phyloP scores from a whole-genome alignment of 35 echinoderm and acorn worm species.

The Anneissia japonica region DNA sequence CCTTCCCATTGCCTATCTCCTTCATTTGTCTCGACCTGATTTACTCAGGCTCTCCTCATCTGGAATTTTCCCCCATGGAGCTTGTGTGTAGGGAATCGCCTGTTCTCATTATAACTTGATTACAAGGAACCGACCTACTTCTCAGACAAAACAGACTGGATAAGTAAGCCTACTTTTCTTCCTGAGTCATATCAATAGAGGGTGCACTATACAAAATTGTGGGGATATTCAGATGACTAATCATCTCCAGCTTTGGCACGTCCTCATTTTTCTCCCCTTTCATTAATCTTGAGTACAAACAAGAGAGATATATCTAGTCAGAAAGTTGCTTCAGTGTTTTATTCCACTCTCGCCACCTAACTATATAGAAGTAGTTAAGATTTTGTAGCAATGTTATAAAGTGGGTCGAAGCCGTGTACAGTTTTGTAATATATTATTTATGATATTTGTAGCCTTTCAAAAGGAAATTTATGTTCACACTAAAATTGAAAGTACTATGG shows the following conservation, averaged over 20 bases:
- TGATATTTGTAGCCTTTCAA: background rate
- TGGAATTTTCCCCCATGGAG: background rate
- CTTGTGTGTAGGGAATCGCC: background rate
- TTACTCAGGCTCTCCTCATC: background rate
- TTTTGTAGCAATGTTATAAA: background rate
- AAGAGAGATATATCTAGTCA: too few relatives aligned
- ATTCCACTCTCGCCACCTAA: background rate
- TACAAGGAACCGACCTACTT: slow-evolving; percentile 1
- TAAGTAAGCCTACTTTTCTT: background rate
- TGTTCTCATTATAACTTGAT: slow-evolving; percentile 2
- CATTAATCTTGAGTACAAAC: background rate
- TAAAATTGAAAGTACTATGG: background rate
- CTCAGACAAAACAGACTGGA: background rate
- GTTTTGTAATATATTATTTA: background rate
- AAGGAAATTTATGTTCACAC: background rate
- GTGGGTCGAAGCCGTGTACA: background rate
- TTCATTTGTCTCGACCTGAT: background rate
- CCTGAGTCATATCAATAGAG: background rate
- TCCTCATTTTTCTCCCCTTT: background rate
- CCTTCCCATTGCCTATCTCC: background rate
- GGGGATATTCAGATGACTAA: too few relatives aligned
- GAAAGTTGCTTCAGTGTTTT: background rate
- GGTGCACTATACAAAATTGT: background rate
- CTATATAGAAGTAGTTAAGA: background rate
- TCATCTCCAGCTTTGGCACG: background rate